phyloP scores from a whole-genome alignment of 2,888 invertebrate genomes.

The Sesia bembeciformis region DNA sequence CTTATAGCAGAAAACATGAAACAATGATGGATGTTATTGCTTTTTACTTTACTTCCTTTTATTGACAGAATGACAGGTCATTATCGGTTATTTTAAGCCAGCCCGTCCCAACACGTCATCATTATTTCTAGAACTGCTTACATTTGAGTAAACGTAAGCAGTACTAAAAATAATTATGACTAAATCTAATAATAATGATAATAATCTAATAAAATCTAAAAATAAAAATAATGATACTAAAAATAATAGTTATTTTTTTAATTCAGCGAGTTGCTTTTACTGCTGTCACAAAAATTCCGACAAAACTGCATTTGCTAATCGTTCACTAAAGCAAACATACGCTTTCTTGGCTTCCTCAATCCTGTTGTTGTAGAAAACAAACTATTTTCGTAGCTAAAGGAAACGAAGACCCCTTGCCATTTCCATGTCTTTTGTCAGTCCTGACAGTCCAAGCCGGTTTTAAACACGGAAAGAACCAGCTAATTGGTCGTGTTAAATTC shows the following conservation, averaged over 20 bases:
- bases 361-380: constrained; percentile 1
- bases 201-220: too few relatives aligned
- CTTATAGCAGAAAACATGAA: too few relatives aligned
- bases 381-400: constrained; percentile 10
- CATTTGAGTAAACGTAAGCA: too few relatives aligned
- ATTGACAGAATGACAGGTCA: constrained; percentile 9
- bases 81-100: constrained; percentile 5
- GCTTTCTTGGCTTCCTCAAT: not conserved
- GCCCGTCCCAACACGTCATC: too few relatives aligned
- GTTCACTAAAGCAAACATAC: not conserved
- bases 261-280: too few relatives aligned
- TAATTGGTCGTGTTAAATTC: constrained; percentile 50
- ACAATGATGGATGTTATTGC: too few relatives aligned
- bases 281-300: not conserved
- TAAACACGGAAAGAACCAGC: constrained; percentile 45
- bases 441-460: constrained; percentile 20
- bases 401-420: constrained; percentile 18
- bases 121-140: too few relatives aligned
- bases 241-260: too few relatives aligned
- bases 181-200: too few relatives aligned
- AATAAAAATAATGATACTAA: too few relatives aligned
- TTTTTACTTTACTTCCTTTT: constrained; percentile 2
- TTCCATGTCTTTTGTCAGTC: constrained; percentile 28
- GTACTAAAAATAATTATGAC: too few relatives aligned
- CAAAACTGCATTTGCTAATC: not conserved